These are phyloP conservation scores for Mesocricetus auratus DNA, from an alignment of 2,113 vertebrate species.

Conservation along the genomic window DNA sequence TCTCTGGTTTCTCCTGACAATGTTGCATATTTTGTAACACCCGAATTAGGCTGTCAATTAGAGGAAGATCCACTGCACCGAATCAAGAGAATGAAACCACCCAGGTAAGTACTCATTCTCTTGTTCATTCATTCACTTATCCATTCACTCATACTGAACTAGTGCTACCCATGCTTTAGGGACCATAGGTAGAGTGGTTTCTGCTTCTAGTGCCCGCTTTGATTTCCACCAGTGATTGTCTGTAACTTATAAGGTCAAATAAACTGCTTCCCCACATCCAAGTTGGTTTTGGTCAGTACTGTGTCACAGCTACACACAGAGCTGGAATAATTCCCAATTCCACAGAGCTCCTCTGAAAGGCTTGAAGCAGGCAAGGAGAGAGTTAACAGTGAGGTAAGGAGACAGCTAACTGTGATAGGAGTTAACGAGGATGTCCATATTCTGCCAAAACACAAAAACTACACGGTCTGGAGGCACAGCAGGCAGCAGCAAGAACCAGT, in stretches of 20 bases:
- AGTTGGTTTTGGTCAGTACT: not conserved
- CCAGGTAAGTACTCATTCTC: not conserved
- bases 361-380: not conserved
- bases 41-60: slow-evolving; percentile 91
- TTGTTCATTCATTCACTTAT: not conserved
- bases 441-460: not conserved
- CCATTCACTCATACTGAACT: not conserved
- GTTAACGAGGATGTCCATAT: not conserved
- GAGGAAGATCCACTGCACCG: slow-evolving; percentile 86
- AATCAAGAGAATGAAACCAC: slow-evolving; percentile 59
- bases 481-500: not conserved
- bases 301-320: not conserved
- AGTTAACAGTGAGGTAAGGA: not conserved
- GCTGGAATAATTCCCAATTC: not conserved
- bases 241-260: not conserved
- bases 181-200: not conserved
- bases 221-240: not conserved
- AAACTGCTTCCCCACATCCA: not conserved
- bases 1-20: slow-evolving; percentile 84
- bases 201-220: not conserved
- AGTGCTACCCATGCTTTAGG: not conserved
- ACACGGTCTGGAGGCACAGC: not conserved
- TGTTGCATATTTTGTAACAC: slow-evolving; percentile 91
- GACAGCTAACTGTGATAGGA: not conserved
- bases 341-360: not conserved